These are phyloP conservation scores for Hyles vespertilio DNA, from an alignment of 1,140 invertebrate species.

Conservation along the genomic window DNA sequence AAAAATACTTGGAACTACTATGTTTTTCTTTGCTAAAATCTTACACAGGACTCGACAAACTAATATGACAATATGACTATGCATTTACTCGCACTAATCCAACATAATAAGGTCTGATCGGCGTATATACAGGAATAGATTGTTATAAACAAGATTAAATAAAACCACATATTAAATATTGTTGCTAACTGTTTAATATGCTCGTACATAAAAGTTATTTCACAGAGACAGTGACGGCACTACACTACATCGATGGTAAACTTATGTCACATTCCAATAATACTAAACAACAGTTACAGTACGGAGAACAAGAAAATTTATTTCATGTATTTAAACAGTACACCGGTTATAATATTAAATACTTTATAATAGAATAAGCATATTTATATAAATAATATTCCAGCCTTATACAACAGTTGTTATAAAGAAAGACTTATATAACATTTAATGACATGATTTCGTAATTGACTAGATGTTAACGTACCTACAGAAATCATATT, in stretches of 20 bases:
- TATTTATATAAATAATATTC: background rate
- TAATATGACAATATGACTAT: too few species aligned
- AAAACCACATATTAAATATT: slow-evolving; percentile 18
- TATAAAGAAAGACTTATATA: slow-evolving; percentile 4
- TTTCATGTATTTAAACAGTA: too few species aligned
- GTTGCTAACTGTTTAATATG: slow-evolving; percentile 42
- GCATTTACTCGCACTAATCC: too few species aligned
- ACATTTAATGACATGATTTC: background rate
- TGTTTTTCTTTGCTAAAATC: too few species aligned
- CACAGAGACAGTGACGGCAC: slow-evolving; percentile 36
- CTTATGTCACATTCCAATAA: slow-evolving; percentile 36
- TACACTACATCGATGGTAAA: slow-evolving; percentile 55
- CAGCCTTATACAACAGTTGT: slow-evolving; percentile 1
- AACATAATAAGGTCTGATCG: background rate
- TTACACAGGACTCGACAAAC: too few species aligned
- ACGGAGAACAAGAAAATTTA: too few species aligned
- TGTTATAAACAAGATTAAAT: slow-evolving; percentile 19
- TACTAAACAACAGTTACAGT: background rate
- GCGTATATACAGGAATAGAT: background rate
- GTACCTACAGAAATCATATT: too few species aligned
- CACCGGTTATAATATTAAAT: too few species aligned
- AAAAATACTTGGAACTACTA: too few species aligned
- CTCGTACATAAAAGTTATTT: slow-evolving; percentile 32
- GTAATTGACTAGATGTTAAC: too few species aligned
- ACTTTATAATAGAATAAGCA: background rate